Conservation (phyloP, 2,113 vertebrate genomes). For the Ageneiosus marmoratus region DNA sequence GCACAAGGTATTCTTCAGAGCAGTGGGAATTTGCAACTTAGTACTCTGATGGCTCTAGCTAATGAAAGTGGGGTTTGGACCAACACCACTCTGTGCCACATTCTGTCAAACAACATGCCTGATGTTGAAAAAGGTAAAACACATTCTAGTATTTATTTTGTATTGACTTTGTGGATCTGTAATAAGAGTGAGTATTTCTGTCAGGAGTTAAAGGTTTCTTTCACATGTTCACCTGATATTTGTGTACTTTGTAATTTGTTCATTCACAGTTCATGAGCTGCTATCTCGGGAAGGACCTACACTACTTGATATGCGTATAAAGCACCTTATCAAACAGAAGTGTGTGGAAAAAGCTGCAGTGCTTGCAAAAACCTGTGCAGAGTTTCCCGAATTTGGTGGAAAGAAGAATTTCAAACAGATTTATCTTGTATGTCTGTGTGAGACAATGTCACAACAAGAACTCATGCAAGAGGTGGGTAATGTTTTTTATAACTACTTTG, state of each 20-base stretch:
- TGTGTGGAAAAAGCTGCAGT: conserved; percentile 86
- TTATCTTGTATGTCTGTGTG: conserved; percentile 94
- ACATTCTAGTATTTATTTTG: neutral
- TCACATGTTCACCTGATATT: neutral
- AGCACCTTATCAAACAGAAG: conserved; percentile 95
- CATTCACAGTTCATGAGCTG: conserved; percentile 83
- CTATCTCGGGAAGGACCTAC: conserved; percentile 87
- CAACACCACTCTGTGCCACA: conserved; percentile 83
- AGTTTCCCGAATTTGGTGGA: conserved; percentile 89
- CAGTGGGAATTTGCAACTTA: conserved; percentile 88
- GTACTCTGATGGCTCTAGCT: conserved; percentile 84
- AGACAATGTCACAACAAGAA: conserved; percentile 88
- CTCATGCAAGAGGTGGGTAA: conserved; percentile 91
- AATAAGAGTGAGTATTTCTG: neutral
- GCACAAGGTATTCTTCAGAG: conserved; percentile 91
- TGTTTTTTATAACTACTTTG: neutral
- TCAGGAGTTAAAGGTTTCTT: neutral
- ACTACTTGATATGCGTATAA: conserved; percentile 95
- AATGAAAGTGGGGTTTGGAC: conserved; percentile 92
- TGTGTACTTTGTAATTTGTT: conserved; percentile 9
- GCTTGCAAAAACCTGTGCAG: conserved; percentile 91
- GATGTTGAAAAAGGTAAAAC: conserved; percentile 85
- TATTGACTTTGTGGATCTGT: neutral
- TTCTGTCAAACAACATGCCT: conserved; percentile 85
- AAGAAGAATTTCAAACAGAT: conserved; percentile 97